Base-by-base conservation (phyloP, 1,140 invertebrate genomes). In the Zaprionus lachaisei region DNA sequence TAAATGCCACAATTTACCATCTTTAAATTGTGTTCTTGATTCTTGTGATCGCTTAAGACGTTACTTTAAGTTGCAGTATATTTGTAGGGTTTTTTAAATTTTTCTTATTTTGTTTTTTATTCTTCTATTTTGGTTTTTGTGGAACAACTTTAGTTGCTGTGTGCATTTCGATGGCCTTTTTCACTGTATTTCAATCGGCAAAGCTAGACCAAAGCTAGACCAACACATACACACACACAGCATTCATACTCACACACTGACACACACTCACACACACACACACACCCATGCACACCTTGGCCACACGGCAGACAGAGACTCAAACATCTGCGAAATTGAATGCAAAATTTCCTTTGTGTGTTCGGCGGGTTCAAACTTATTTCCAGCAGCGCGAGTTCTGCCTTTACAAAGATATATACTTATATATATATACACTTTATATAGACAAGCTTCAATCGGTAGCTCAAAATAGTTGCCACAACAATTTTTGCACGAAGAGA, bases 281-380 rank as follows among this genome's bases (percentile, higher is more conserved):
- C 17, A 37, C 57, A 38, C 34, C 4, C 26, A 6, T 24, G 51
- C 58, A 71, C 28, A 47, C 34, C 28, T 66, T 72, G 62, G 22
- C 54, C 28, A 22, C 62, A 55, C 63, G 54, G 79, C 70, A 77
- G 80, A 87, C 60, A 64, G 54, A 64, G 81, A 78, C 47, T 86
- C 74, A 89, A 87, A 80, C 85, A 81, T 76, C 85, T 90, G 84
- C 84, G 63, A 90, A 89, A 89, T 89, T 90, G 85, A 89, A 90
- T 84, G 81, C 66, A 81, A 90, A 89, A 81, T 81, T 81, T 81
- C 81, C 85, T 89, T 87, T 87, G 85, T 72, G 79, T 72, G 79
- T 72, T 77, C 37, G 62, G 55, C 77, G 68, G 41, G 64, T 47
- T 74, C 62, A 74, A 81, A 84, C 78, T 84, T 78, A 85, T 79